Base-by-base conservation (phyloP, 2,888 invertebrate genomes). In the Hoplodrina blanda region DNA sequence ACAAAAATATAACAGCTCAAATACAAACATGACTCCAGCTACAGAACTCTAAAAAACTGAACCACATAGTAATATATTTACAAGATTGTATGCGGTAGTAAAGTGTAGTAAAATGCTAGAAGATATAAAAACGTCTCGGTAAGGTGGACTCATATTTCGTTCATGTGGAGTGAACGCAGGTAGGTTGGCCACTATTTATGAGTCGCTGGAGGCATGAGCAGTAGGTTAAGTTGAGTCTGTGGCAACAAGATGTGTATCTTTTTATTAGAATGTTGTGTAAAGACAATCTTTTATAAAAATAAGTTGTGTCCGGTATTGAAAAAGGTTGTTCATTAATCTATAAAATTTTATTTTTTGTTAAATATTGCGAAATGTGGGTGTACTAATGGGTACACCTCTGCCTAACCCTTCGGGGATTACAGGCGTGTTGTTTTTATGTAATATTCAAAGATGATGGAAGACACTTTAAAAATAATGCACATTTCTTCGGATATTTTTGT, bases 101-200 rank as follows among this genome's bases (percentile, higher is more conserved):
- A 80, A 57, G 15, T 11, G 55, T 53, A 50, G 63, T 61, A 61
- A 69, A 76, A 76, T 64, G 53, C 44, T 63, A 50, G 61, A 11
- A 56, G 30, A 62, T 52, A 80, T 77, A 76, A 76, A 77, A 69
- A 61, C 50, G 63, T 61, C 20, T 11, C 37, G 30, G 20, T 61
- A 54, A 54, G 76, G 76, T 62, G n/a, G 2, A 63, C 61, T 76
- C 53, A 80, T 80, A 77, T 80, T 61, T 80, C 53, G 53, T 57
- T 77, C 63, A 63, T 50, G 53, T 54, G 30, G 19, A 80, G 70
- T 69, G 80, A 53, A 57, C 44, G 55, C 61, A 57, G 57, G 61
- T 80, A 52, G 77, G 77, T 56, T 64, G 70, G 77, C n/a, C 50
- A 69, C 19, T 57, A 63, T 77, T 76, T 76, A 80, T 61, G 81